A percentile compares a stretch with the other conserved stretches of the same genome.
Conservation (phyloP, 37 sponge, comb jelly and placozoan genomes). For the Hexactinellida sp. region DNA sequence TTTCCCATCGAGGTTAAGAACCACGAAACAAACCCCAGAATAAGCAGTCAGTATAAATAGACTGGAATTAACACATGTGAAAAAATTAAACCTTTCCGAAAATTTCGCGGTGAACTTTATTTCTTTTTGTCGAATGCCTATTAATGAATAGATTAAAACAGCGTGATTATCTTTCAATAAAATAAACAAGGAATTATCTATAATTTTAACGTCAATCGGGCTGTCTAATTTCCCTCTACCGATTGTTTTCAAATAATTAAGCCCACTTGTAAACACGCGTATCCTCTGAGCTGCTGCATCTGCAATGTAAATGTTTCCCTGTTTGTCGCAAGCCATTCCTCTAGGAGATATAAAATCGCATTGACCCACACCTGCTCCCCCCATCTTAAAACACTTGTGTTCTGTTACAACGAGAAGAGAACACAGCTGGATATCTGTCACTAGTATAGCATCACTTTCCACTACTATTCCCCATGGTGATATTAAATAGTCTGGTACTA, state of each 20-base stretch:
- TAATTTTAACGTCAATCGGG: background rate
- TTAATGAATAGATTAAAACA: background rate
- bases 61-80: background rate
- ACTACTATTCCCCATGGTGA: background rate
- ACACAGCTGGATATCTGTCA: conserved; percentile 9
- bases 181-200: background rate
- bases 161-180: background rate
- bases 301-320: background rate
- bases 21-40: background rate
- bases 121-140: background rate
- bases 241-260: background rate
- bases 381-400: background rate
- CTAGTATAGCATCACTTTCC: background rate
- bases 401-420: background rate
- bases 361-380: background rate
- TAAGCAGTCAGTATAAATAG: background rate
- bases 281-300: background rate
- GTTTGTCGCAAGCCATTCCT: background rate
- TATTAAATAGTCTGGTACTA: background rate
- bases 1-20: background rate
- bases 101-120: background rate
- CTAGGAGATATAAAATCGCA: background rate
- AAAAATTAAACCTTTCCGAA: background rate
- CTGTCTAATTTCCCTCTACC: background rate
- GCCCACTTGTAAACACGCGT: background rate